Evolutionary conservation across 2,113 vertebrate species (phyloP).

Genomic region (Peromyscus californicus): DNA sequence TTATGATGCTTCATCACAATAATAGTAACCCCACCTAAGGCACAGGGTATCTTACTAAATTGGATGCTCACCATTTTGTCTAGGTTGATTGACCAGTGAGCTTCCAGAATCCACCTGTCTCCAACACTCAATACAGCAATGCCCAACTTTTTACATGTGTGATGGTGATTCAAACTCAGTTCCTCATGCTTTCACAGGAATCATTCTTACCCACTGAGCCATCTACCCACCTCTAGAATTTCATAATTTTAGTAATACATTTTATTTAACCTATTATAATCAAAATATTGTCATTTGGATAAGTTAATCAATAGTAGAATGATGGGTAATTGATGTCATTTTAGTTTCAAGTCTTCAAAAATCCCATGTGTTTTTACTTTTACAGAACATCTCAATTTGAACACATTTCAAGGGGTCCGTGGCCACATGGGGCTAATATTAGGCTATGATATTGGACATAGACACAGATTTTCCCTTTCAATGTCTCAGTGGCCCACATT

Average conservation of each 20-base stretch:
- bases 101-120: not conserved
- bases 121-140: not conserved
- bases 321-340: not conserved
- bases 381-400: not conserved
- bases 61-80: not conserved
- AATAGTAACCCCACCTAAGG: not conserved
- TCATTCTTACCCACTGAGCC: not conserved
- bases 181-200: not conserved
- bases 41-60: not conserved
- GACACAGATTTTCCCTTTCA: not conserved
- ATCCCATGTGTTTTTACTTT: not conserved
- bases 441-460: not conserved
- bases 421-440: not conserved
- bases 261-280: not conserved
- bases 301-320: not conserved
- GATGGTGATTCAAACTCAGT: not conserved
- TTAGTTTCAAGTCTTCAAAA: not conserved
- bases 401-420: not conserved
- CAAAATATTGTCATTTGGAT: constrained; percentile 20
- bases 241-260: constrained; percentile 18
- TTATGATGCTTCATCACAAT: not conserved
- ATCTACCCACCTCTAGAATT: not conserved
- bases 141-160: not conserved
- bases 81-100: not conserved
- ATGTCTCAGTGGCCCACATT: not conserved